Evolutionary conservation across 2,888 invertebrate species (phyloP).

Genomic region (Caenorhabditis zanzibari): DNA sequence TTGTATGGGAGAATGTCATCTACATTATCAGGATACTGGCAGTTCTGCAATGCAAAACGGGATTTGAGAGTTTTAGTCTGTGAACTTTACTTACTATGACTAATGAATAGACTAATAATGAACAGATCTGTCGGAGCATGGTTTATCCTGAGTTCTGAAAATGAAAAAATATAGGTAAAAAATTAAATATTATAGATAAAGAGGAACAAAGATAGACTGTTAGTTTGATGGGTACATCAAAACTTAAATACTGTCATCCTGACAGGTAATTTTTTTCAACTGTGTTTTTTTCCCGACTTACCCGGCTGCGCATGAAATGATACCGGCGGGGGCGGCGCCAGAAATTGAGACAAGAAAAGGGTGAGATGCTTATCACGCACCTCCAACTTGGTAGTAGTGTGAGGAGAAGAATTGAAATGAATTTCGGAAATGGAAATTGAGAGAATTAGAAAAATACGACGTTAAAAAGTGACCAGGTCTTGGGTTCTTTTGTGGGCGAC

Average conservation of each 20-base stretch:
- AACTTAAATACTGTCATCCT: constrained; percentile 32
- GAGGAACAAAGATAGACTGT: neutral
- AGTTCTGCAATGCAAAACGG: neutral
- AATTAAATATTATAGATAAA: neutral
- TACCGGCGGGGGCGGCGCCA: constrained; percentile 37
- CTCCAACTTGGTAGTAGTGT: constrained; percentile 53
- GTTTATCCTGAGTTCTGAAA: neutral
- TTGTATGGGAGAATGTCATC: constrained; percentile 32
- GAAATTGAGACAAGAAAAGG: constrained; percentile 38
- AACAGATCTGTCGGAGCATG: neutral
- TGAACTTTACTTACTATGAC: neutral
- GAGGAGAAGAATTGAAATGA: constrained; percentile 14
- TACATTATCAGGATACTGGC: constrained; percentile 32
- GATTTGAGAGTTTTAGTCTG: neutral
- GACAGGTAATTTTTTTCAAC: constrained; percentile 11
- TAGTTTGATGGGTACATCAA: constrained; percentile 2
- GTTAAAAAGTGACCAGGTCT: constrained; percentile 41
- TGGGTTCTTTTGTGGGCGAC: constrained; percentile 11
- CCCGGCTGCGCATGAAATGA: constrained; percentile 46
- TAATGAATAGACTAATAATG: neutral
- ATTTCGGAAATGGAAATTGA: constrained; percentile 31
- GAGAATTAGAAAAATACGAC: constrained; percentile 39
- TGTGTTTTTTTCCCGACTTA: constrained; percentile 8
- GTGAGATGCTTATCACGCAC: constrained; percentile 63
- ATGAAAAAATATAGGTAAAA: neutral